Conservation (phyloP, 2,797 vertebrate species). For the Threskiornis aethiopicus region DNA sequence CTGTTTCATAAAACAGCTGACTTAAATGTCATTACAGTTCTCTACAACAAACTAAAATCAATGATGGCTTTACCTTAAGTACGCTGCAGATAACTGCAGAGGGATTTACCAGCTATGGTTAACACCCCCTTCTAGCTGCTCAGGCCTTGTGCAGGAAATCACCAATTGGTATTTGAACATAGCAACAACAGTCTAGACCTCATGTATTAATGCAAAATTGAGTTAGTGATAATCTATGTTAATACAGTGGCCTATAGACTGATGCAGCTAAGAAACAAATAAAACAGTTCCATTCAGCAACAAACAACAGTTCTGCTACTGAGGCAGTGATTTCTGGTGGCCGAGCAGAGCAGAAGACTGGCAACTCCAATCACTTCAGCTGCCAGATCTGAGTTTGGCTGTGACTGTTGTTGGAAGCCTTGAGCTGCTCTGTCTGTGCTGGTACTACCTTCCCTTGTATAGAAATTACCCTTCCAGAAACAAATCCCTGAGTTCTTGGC, state of each 20-base stretch:
- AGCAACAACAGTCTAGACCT: neutral
- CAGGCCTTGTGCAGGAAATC: neutral
- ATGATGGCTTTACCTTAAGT: neutral
- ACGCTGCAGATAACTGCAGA: neutral
- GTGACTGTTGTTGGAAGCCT: neutral
- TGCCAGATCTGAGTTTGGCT: neutral
- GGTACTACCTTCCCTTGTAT: neutral
- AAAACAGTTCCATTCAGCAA: neutral
- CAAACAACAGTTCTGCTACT: neutral
- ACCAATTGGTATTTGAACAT: neutral
- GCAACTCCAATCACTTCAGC: neutral
- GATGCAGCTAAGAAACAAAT: neutral
- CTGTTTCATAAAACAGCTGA: neutral
- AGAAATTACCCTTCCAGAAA: neutral
- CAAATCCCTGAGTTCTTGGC: fast-evolving
- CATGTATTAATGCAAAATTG: neutral
- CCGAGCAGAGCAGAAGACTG: neutral
- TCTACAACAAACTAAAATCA: neutral
- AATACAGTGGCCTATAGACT: neutral
- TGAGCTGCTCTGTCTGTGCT: neutral
- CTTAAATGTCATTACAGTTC: neutral
- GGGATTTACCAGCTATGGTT: neutral
- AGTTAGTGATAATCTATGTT: neutral
- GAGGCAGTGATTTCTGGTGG: neutral
- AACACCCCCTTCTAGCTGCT: neutral